A percentile compares a stretch with the other conserved stretches of the same genome.
These are phyloP conservation scores for Lasioglossum figueresi DNA, from an alignment of 2,888 invertebrate genomes.

Conservation along the genomic window DNA sequence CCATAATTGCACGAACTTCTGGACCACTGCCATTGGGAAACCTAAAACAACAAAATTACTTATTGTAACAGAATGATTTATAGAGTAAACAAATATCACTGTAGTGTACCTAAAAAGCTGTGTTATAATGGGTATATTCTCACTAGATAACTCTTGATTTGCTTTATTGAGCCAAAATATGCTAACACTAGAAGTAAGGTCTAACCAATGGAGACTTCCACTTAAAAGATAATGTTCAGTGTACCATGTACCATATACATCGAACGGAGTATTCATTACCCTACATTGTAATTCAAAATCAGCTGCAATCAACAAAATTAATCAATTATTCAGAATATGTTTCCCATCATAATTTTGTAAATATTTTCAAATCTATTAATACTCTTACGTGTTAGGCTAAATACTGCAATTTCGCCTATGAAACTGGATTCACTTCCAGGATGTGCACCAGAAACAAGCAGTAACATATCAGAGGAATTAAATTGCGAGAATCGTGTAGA, in stretches of 20 bases:
- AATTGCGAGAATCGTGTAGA: conserved; percentile 95
- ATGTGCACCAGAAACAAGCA: conserved; percentile 93
- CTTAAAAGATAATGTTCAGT: conserved; percentile 92
- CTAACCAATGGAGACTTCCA: conserved; percentile 92
- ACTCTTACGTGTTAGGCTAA: conserved; percentile 88
- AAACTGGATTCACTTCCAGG: conserved; percentile 91
- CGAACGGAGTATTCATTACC: conserved; percentile 93
- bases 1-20: conserved; percentile 90
- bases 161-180: conserved; percentile 93
- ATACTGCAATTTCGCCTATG: conserved; percentile 95
- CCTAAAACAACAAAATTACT: conserved; percentile 73
- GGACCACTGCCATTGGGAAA: conserved; percentile 93
- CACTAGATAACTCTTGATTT: conserved; percentile 91
- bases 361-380: background rate
- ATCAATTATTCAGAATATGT: background rate
- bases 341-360: background rate
- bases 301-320: conserved; percentile 77
- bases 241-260: conserved; percentile 96
- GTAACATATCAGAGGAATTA: conserved; percentile 91
- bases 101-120: conserved; percentile 85
- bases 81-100: background rate
- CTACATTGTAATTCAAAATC: conserved; percentile 89
- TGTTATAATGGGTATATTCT: conserved; percentile 91
- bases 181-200: conserved; percentile 88
- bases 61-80: conserved; percentile 3